phyloP scores from a whole-genome alignment of 1,140 invertebrate genomes.

The Caenorhabditis briggsae region DNA sequence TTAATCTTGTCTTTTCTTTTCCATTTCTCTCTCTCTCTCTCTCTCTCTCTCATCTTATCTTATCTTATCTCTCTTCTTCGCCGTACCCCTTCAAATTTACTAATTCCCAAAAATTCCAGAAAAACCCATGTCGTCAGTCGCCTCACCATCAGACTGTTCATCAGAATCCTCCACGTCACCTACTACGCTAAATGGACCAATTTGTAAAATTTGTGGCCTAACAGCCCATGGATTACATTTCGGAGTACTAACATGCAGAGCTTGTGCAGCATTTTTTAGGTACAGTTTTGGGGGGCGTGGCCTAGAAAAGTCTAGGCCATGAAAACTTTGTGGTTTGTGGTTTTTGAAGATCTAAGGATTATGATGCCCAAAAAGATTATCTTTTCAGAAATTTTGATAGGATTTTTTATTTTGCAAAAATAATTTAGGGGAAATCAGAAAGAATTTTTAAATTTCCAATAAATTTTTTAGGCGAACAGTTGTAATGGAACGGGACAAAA shows the following conservation, averaged over 20 bases:
- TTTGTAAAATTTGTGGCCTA: slow-evolving; percentile 51
- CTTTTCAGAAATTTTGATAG: not conserved
- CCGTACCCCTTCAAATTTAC: no score
- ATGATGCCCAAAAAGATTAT: not conserved
- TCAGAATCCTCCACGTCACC: slow-evolving; percentile 16
- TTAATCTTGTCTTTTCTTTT: no score
- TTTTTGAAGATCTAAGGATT: not conserved
- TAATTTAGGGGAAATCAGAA: no score
- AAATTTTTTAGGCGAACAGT: slow-evolving; percentile 18
- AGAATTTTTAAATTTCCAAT: not conserved
- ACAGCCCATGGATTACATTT: slow-evolving; percentile 58
- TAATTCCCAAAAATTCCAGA: no score
- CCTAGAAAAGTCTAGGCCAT: no score
- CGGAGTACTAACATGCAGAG: slow-evolving; percentile 57
- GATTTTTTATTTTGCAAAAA: no score
- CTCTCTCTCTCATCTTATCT: not conserved
- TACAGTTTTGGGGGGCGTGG: not conserved
- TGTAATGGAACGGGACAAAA: slow-evolving; percentile 15
- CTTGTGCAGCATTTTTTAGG: slow-evolving; percentile 60
- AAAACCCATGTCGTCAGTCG: not conserved
- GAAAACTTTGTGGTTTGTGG: no score
- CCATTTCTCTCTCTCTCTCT: not conserved
- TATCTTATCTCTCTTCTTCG: not conserved
- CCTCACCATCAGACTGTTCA: not conserved
- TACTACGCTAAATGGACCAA: not conserved